phyloP scores from a whole-genome alignment of 2,797 vertebrate species.

The Bovichtus diacanthus region DNA sequence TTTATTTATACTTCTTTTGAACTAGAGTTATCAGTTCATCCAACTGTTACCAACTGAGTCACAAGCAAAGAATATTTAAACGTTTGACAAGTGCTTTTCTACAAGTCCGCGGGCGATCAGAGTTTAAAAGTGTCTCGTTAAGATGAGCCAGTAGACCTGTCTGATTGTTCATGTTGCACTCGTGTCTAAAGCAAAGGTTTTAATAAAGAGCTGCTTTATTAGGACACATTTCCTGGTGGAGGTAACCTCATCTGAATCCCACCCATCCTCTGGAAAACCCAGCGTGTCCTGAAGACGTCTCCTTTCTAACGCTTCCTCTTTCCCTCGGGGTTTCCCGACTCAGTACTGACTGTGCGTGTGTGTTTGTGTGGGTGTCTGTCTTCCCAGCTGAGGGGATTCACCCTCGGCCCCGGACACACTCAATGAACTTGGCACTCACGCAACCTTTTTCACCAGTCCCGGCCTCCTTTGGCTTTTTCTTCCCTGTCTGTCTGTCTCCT shows the following conservation, averaged over 20 bases:
- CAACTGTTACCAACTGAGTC: neutral
- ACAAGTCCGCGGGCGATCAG: neutral
- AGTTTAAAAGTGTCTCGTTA: too few species aligned
- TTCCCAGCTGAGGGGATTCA: slow-evolving; percentile 59
- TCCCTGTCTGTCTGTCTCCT: slow-evolving; percentile 45
- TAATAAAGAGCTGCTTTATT: neutral
- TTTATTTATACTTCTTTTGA: neutral
- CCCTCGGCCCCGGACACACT: slow-evolving; percentile 66
- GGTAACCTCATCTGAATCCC: slow-evolving; percentile 6
- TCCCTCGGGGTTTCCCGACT: slow-evolving; percentile 21
- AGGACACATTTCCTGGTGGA: neutral
- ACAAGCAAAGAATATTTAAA: neutral
- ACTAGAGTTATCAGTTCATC: neutral
- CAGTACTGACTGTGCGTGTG: slow-evolving; percentile 38
- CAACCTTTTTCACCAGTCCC: slow-evolving; percentile 57
- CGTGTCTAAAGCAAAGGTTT: neutral
- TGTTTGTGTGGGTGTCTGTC: slow-evolving; percentile 32
- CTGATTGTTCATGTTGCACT: neutral
- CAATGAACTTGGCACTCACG: slow-evolving; percentile 76
- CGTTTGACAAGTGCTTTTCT: neutral
- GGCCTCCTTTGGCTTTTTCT: slow-evolving; percentile 55
- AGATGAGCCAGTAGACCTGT: too few species aligned
- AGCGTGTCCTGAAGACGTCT: slow-evolving; percentile 27
- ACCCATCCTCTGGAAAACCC: slow-evolving; percentile 6
- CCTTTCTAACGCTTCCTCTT: slow-evolving; percentile 33